A percentile compares a stretch with the other conserved stretches of the same genome.
phyloP scores from a whole-genome alignment of 2,113 vertebrate species.

The Pachycephala philippinensis region DNA sequence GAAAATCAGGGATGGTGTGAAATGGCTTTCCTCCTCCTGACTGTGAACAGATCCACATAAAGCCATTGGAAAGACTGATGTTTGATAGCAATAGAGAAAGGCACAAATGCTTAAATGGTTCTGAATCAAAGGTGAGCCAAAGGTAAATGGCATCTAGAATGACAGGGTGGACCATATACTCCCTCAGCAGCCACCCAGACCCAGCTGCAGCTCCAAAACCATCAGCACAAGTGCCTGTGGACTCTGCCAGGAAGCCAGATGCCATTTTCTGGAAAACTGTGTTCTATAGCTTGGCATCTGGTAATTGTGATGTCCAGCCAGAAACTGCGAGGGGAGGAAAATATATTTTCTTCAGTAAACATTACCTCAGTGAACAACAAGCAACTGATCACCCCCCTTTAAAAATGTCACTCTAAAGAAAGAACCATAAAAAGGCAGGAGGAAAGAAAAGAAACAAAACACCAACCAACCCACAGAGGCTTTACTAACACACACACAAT shows the following conservation, averaged over 20 bases:
- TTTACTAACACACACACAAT: background rate
- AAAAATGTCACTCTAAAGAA: background rate
- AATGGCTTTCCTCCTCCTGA: background rate
- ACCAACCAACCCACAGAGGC: background rate
- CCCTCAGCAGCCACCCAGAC: background rate
- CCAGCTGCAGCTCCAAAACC: slow-evolving; percentile 40
- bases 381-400: background rate
- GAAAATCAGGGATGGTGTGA: background rate
- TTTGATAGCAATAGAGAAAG: background rate
- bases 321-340: background rate
- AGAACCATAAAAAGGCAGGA: background rate
- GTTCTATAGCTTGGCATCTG: slow-evolving; percentile 15
- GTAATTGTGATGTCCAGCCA: slow-evolving; percentile 38
- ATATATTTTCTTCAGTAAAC: background rate
- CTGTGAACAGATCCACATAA: background rate
- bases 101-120: slow-evolving; percentile 27
- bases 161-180: background rate
- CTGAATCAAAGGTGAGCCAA: slow-evolving; percentile 59
- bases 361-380: background rate
- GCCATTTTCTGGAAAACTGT: slow-evolving; percentile 41
- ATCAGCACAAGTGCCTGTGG: background rate
- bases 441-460: too few species aligned
- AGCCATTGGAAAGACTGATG: background rate
- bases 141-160: slow-evolving; percentile 50
- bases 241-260: slow-evolving; percentile 50